Base-by-base conservation (phyloP, 2,888 invertebrate species). In the Ormyrus thymus region DNA sequence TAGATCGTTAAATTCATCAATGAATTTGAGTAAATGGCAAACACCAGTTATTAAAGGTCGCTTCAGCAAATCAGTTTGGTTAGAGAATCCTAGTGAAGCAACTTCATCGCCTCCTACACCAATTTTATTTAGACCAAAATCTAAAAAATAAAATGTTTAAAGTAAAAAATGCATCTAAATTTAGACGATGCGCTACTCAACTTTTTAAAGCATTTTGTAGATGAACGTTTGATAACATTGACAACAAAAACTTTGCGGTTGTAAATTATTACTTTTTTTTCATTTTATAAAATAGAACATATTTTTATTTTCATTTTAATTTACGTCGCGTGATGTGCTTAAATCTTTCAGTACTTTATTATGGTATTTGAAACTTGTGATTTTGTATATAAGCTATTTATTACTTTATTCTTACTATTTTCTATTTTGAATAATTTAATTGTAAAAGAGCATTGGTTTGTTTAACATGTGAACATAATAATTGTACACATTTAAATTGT, bases 11-110 rank as follows among this genome's bases (percentile, higher is more conserved):
- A 77, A 74, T 77, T 11, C 70, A 56, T 13, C 50, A 9, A 59
- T 80, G 83, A 51, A 81, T 72, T 84, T 83, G 61, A 89, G 86
- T 83, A 89, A 89, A 83, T 90, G 89, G 88, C 89, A 89, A 81
- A 83, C 88, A 65, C 89, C 89, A 53, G 88, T 89, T 79, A 86
- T 88, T 75, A 90, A 89, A 81, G 89, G 89, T 75, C 86, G 90
- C 59, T 90, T 89, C 83, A 88, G 87, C 83, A 89, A 89, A 84
- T 88, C 87, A 29, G 89, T 89, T 8, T 88, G 87, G 88, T 64
- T 88, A 78, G 89, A 87, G 77, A 89, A 86, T 85, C 87, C 89
- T 64, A 86, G 85, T 64, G 89, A 89, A 80, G 83, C 85, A 55
- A 83, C 86, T 10, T 84, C 85, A 51, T 86, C 86, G 65, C 85